A percentile compares a stretch with the other conserved stretches of the same genome.
These are phyloP conservation scores for Muschampia plurimacula DNA, from an alignment of 2,888 invertebrate species.

Conservation along the genomic window DNA sequence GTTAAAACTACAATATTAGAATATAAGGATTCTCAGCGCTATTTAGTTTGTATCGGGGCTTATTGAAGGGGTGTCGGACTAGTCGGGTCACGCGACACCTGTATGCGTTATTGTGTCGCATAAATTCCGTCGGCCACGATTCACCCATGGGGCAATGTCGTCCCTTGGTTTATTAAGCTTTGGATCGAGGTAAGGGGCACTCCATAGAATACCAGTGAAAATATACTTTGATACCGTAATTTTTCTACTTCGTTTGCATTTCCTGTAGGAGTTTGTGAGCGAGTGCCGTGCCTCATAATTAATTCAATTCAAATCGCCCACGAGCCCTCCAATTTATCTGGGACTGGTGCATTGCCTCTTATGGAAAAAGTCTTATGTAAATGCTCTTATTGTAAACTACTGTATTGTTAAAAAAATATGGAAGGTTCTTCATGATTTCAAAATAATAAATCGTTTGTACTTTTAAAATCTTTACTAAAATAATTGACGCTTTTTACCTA, in stretches of 20 bases:
- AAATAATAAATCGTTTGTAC: neutral
- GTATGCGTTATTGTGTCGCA: conserved; percentile 82
- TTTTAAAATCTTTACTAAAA: neutral
- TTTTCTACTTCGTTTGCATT: conserved; percentile 71
- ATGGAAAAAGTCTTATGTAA: conserved; percentile 53
- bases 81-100: conserved; percentile 75
- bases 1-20: conserved; percentile 68
- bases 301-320: conserved; percentile 82
- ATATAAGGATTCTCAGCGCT: conserved; percentile 69
- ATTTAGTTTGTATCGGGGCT: conserved; percentile 75
- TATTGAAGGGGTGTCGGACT: conserved; percentile 73
- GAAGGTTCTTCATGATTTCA: neutral
- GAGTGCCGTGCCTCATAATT: conserved; percentile 71
- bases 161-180: conserved; percentile 79
- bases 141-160: conserved; percentile 65
- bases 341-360: conserved; percentile 61
- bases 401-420: conserved; percentile 39
- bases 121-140: conserved; percentile 74
- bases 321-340: conserved; percentile 72
- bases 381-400: neutral
- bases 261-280: conserved; percentile 71
- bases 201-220: conserved; percentile 62
- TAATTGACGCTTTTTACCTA: neutral
- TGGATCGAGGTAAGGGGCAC: conserved; percentile 67
- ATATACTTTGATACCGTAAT: conserved; percentile 68